Evolutionary conservation across 2,113 vertebrate species (phyloP), one percentile per base, ranked within the genome.

Genomic region (Brienomyrus brachyistius): DNA sequence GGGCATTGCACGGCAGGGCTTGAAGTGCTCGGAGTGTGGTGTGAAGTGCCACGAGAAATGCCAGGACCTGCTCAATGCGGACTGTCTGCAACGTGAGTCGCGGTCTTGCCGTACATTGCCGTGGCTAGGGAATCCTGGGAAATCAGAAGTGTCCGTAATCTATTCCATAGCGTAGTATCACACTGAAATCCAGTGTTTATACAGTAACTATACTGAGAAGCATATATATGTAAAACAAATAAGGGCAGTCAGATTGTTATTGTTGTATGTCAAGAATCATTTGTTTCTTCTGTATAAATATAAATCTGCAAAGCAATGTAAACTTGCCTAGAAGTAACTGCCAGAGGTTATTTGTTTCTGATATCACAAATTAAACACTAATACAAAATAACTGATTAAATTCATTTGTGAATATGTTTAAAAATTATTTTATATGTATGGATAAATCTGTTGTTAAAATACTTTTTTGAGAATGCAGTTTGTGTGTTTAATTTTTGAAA

Each of bases 31-130:
- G 0, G 97, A 99, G 91, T 99, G 98, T 19, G 98, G 98, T 35
- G 98, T 99, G 94, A 99, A 99, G 93, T 99, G 98, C 91, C 98
- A 99, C 0, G 98, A 99, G 94, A 99, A 99, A 94, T 99, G 98
- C 95, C 98, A 99, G 92, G 98, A 99, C 91, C 94, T 99, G 93
- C 97, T 99, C 91, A 99, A 99, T 0, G 98, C 98, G 0, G 98
- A 99, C 95, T 99, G 98, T 92, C 94, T 99, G 85, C 98, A 99
- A 92, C 97, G 98, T 99, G 94, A 98, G 98, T 97, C 7, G 1
- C 6, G 11, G 8, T 56, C 48, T 54, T 15, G 10, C 17, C 27
- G 1, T 87, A 19, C 1, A 35, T 84, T 48, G 45, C 10, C 4
- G 7, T 4, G 19, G 23, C 48, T 35, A 8, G 84, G n/a, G 84